A percentile compares a stretch with the other conserved stretches of the same genome.
Conservation (phyloP, 2,797 vertebrate species). For the Nannoperca australis region DNA sequence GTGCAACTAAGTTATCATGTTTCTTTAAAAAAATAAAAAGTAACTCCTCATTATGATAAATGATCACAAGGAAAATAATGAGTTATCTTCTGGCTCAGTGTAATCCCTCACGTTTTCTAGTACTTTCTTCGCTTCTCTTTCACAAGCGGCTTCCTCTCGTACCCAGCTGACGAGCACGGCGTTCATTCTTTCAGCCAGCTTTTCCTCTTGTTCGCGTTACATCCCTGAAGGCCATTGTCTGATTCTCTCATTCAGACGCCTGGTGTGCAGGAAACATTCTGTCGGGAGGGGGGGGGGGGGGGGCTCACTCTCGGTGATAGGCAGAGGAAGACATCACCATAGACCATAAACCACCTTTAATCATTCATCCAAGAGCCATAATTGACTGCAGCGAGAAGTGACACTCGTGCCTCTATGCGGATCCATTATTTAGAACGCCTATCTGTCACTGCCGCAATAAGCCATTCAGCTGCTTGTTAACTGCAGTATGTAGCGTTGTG, state of each 20-base stretch:
- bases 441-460: slow-evolving; percentile 56
- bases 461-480: slow-evolving; percentile 58
- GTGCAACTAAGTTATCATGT: not conserved
- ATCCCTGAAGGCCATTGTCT: slow-evolving; percentile 50
- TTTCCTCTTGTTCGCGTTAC: slow-evolving; percentile 29
- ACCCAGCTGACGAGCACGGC: slow-evolving; percentile 41
- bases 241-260: slow-evolving; percentile 47
- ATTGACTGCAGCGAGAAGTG: slow-evolving; percentile 70
- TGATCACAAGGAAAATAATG: slow-evolving; percentile 14
- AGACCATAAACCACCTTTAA: slow-evolving; percentile 68
- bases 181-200: slow-evolving; percentile 31
- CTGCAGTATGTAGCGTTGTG: slow-evolving; percentile 55
- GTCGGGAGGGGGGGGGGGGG: not conserved
- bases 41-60: not conserved
- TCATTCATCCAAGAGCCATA: slow-evolving; percentile 67
- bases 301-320: slow-evolving; percentile 37
- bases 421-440: slow-evolving; percentile 71
- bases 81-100: not conserved
- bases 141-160: slow-evolving; percentile 37
- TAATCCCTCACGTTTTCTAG: slow-evolving; percentile 20
- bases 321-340: slow-evolving; percentile 48
- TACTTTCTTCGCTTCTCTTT: slow-evolving; percentile 23
- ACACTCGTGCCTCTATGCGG: slow-evolving; percentile 59
- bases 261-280: slow-evolving; percentile 52
- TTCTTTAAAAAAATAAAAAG: not conserved